Evolutionary conservation across 2,113 vertebrate genomes (phyloP).

Genomic region (Felis chaus): DNA sequence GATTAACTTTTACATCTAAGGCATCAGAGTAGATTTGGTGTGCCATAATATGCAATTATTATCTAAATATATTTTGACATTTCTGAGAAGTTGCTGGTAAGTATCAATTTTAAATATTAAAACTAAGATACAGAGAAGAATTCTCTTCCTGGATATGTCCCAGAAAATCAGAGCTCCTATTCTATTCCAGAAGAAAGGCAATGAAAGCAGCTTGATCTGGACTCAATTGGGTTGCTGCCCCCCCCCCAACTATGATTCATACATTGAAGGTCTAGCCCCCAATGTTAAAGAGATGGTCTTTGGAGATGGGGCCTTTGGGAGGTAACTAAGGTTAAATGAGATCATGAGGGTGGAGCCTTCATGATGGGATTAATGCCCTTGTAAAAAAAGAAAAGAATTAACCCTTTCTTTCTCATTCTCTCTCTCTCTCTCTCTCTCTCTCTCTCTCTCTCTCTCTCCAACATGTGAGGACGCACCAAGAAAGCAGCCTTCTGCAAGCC

Average conservation of each 20-base stretch:
- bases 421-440: neutral
- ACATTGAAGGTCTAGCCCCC: neutral
- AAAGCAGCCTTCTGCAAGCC: neutral
- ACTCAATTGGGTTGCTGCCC: neutral
- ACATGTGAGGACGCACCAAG: neutral
- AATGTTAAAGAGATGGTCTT: neutral
- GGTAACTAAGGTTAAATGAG: neutral
- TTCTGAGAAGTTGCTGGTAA: conserved; percentile 47
- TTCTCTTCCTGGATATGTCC: neutral
- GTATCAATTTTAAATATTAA: conserved; percentile 42
- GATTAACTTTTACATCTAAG: conserved; percentile 26
- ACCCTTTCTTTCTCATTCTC: neutral
- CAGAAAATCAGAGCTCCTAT: neutral
- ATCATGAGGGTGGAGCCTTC: neutral
- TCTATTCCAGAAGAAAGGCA: neutral
- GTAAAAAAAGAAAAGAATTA: neutral
- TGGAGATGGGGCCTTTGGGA: neutral
- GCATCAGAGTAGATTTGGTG: neutral
- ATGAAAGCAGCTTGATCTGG: neutral
- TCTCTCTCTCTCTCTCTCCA: neutral
- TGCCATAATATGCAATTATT: neutral
- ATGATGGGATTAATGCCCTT: neutral
- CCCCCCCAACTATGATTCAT: neutral
- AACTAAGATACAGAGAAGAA: conserved; percentile 35
- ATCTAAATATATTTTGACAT: conserved; percentile 30